A percentile compares a stretch with the other conserved stretches of the same genome.
phyloP scores from a whole-genome alignment of 2,888 invertebrate genomes.

The Meiosimyza platycephala region DNA sequence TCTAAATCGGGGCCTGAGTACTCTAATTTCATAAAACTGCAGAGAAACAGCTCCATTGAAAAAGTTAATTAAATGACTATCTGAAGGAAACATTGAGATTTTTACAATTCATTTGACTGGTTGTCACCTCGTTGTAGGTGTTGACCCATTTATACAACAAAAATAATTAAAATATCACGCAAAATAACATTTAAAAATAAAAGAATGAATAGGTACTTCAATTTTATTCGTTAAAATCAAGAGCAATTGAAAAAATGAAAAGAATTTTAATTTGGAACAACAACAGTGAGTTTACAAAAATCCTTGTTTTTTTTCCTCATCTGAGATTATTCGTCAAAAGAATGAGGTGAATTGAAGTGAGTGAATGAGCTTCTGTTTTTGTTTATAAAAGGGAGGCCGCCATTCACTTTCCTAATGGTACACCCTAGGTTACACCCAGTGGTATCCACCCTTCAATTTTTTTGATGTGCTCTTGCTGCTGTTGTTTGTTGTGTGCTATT shows the following conservation, averaged over 20 bases:
- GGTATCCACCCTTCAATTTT: slow-evolving; percentile 41
- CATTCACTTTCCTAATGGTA: slow-evolving; percentile 32
- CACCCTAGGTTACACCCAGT: slow-evolving; percentile 43
- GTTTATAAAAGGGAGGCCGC: background rate
- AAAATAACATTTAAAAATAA: slow-evolving; percentile 3
- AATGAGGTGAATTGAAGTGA: background rate
- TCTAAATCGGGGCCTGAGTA: too few relatives aligned
- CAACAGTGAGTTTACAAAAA: background rate
- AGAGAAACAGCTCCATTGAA: too few relatives aligned
- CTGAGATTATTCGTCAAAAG: background rate
- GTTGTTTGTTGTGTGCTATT: slow-evolving; percentile 38
- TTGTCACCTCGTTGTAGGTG: background rate
- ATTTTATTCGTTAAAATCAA: background rate
- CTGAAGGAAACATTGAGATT: too few relatives aligned
- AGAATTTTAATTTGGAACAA: background rate
- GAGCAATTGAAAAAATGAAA: background rate
- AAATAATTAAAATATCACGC: background rate
- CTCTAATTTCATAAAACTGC: too few relatives aligned
- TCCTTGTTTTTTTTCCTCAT: too few relatives aligned
- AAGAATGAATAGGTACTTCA: slow-evolving; percentile 15
- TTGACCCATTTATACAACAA: background rate
- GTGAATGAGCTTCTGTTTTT: background rate
- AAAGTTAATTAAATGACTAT: too few relatives aligned
- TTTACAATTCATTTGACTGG: too few relatives aligned
- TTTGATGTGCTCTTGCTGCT: background rate